Evolutionary conservation across 2,797 vertebrate species (phyloP), one percentile per base, ranked within the genome.

Genomic region (Masticophis lateralis): DNA sequence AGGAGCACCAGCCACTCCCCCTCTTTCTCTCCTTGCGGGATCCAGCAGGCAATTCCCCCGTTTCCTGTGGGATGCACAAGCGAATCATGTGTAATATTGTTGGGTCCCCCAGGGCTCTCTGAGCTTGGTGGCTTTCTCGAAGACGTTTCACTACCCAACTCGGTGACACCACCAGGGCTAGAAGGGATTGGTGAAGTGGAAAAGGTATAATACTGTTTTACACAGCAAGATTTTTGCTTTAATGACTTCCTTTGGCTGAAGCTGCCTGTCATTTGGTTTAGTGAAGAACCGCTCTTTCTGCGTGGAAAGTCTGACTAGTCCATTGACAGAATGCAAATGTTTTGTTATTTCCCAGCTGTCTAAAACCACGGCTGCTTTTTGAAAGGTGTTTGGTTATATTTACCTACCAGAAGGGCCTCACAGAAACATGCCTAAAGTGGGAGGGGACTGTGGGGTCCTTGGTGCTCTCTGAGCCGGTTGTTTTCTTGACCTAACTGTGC

Each of bases 251-350:
- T 92, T 89, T 1, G 9, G n/a, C 10, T 20, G 7, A 74, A 74
- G 69, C n/a, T 9, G 32, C 4, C 63, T 94, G 95, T 95, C 83
- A 61, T 92, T 94, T 95, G 56, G 93, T 55, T 55, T 11, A 11
- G 14, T 5, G 57, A 59, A 94, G 92, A 96, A 22, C 94, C 4
- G 32, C 87, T 37, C 43, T 94, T 94, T 90, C 92, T 59, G 22
- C 89, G 89, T 79, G 69, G 88, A 87, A 56, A 57, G 86, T 16
- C 51, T 92, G 0, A 1, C 69, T 91, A 20, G 32, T 79, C 61
- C 53, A n/a, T 66, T 87, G 91, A 91, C 51, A 60, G 61, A 94
- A 92, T 88, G 95, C 90, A 97, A 94, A 95, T 93, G 94, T 94
- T 94, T 94, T 63, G 94, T 56, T 86, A 25, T 86, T 95, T 95